Percentiles rank a stretch among this genome's conserved stretches.
Conservation (phyloP, 2,888 invertebrate genomes). For the Allophyes oxyacanthae region DNA sequence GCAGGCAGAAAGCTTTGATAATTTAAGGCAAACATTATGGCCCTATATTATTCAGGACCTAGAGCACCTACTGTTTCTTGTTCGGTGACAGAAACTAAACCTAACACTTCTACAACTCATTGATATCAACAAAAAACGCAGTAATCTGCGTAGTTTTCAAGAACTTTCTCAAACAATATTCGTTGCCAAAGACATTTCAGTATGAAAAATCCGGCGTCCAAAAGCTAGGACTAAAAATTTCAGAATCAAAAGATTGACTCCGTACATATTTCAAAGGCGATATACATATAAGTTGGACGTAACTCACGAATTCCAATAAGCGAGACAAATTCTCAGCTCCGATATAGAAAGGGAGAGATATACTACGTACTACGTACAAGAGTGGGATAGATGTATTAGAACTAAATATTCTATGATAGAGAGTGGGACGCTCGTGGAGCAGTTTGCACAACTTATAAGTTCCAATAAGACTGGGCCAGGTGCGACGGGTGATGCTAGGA, state of each 20-base stretch:
- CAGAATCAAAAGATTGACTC: constrained; percentile 32
- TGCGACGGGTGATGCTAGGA: constrained; percentile 76
- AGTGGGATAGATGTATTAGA: constrained; percentile 67
- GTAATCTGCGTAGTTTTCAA: not conserved
- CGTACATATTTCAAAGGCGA: constrained; percentile 51
- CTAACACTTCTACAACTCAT: not conserved
- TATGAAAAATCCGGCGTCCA: constrained; percentile 17
- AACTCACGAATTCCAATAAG: constrained; percentile 72
- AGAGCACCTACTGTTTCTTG: not conserved
- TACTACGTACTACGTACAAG: constrained; percentile 56
- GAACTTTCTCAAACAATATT: not conserved
- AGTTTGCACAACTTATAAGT: constrained; percentile 88
- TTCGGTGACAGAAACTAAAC: not conserved
- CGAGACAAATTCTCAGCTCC: constrained; percentile 55
- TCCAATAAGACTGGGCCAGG: constrained; percentile 85
- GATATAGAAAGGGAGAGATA: constrained; percentile 58
- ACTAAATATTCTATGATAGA: constrained; percentile 68
- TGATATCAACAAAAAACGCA: not conserved
- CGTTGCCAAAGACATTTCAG: constrained; percentile 10
- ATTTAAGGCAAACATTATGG: not conserved
- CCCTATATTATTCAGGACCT: not conserved
- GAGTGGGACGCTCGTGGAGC: constrained; percentile 64
- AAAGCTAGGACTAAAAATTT: constrained; percentile 30
- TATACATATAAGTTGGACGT: constrained; percentile 48
- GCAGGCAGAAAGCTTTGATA: not conserved